Evolutionary conservation across 1,140 invertebrate species (phyloP), one percentile per base, ranked within the genome.

Genomic region (Pseudomyrmex sp.): DNA sequence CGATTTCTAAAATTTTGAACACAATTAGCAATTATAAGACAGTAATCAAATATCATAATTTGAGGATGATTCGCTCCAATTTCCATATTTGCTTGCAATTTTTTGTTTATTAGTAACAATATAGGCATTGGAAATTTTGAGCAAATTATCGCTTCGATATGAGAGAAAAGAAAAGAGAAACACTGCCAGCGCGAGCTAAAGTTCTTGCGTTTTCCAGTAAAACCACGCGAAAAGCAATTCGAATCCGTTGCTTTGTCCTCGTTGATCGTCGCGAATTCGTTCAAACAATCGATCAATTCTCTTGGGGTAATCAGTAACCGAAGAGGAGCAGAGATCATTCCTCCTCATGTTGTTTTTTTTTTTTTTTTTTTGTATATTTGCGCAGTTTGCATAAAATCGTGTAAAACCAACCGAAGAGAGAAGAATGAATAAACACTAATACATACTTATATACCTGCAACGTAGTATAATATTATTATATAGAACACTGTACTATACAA

Each of bases 121-220:
- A 13, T 15, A 10, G n/a, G 12, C 13, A 3, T 18, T 13, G 15
- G 20, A 23, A 44, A 48, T 26, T 68, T 18, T 18, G 52, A 23
- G 44, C 26, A n/a, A 56, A 2, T 15, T 46, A 18, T 46, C 35
- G 35, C 9, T 69, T 79, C 20, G 20, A 76, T 75, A 35, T 35
- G 35, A 35, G 5, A 7, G 35, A 35, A 35, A 70, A 59, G n/a
- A 50, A n/a, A 48, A 44, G 56, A 66, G 69, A 70, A 86, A 66
- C 89, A 90, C 88, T 90, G 83, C 89, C 86, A 86, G 68, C 59
- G 54, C 75, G 50, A 83, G 58, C 52, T 23, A 46, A 74, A 88
- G 13, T 59, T 59, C 54, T 83, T 61, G 68, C 56, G 50, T 86
- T 74, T 59, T 79, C 1, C 23, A 50, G 2, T 9, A 2, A 85